Evolutionary conservation across 2,797 vertebrate genomes (phyloP).

Genomic region (Serranus cabrilla): DNA sequence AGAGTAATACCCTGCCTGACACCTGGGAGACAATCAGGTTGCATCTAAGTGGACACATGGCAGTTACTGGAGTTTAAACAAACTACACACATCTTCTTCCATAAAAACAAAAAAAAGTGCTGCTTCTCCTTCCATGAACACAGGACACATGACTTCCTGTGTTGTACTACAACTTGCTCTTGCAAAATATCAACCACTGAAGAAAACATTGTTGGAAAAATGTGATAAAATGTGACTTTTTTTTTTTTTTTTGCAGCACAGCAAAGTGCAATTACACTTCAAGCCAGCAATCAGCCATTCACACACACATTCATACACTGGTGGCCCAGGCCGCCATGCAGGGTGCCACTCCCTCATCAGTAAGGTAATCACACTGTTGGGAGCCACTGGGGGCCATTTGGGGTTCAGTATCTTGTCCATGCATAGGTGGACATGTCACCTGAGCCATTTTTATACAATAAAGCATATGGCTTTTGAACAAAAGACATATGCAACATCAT

Average conservation of each 20-base stretch:
- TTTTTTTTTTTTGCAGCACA: no score
- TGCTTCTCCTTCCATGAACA: neutral
- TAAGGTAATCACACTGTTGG: no score
- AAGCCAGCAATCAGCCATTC: no score
- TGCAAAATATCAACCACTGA: neutral
- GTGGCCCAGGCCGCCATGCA: no score
- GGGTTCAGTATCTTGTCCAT: no score
- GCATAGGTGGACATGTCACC: no score
- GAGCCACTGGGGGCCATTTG: no score
- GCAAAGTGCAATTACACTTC: neutral
- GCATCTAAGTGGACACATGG: conserved; percentile 1
- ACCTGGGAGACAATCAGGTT: conserved; percentile 4
- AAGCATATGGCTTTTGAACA: no score
- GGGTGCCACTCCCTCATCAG: no score
- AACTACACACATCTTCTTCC: neutral
- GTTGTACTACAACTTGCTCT: neutral
- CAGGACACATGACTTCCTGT: neutral
- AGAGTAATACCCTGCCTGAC: conserved; percentile 10
- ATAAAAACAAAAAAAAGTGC: neutral
- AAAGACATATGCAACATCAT: no score
- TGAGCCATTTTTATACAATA: no score
- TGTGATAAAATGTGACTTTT: neutral
- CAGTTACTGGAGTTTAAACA: neutral
- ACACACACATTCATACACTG: no score
- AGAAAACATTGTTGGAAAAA: neutral